Percentiles rank a stretch among this genome's conserved stretches.
These are phyloP conservation scores for Aricia artaxerxes DNA, from an alignment of 2,888 invertebrate species.

Conservation along the genomic window DNA sequence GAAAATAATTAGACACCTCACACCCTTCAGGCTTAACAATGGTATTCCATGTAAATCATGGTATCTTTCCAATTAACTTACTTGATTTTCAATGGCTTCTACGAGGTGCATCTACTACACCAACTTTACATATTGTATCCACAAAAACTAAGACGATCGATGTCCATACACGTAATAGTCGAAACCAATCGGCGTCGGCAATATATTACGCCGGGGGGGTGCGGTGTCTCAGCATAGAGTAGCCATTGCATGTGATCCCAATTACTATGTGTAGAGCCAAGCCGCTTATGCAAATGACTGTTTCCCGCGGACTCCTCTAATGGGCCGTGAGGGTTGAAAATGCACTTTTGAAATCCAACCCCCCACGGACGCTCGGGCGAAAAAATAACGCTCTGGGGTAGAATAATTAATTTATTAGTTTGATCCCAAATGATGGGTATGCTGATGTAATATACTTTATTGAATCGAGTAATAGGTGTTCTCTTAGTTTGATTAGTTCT, in stretches of 20 bases:
- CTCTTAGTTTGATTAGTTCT: neutral
- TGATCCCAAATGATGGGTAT: conserved; percentile 13
- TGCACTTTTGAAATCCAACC: conserved; percentile 64
- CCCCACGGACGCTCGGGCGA: neutral
- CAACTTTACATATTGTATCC: no score
- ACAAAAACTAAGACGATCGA: neutral
- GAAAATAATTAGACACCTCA: no score
- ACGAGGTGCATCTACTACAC: no score
- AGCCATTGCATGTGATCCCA: conserved; percentile 72
- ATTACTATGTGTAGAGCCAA: conserved; percentile 76
- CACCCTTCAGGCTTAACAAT: no score
- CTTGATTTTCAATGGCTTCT: no score
- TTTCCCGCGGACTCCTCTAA: conserved; percentile 77
- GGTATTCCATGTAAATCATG: no score
- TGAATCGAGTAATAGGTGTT: neutral
- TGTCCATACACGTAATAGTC: neutral
- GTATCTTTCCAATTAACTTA: no score
- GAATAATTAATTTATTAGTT: conserved; percentile 23
- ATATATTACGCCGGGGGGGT: conserved; percentile 40
- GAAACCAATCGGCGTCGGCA: conserved; percentile 42
- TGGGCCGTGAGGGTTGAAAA: conserved; percentile 60
- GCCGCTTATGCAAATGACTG: conserved; percentile 80
- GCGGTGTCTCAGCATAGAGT: conserved; percentile 54
- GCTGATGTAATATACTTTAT: conserved; percentile 4
- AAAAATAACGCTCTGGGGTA: neutral